These are phyloP conservation scores for Myotis myotis DNA, from an alignment of 2,797 vertebrate species.

Conservation along the genomic window DNA sequence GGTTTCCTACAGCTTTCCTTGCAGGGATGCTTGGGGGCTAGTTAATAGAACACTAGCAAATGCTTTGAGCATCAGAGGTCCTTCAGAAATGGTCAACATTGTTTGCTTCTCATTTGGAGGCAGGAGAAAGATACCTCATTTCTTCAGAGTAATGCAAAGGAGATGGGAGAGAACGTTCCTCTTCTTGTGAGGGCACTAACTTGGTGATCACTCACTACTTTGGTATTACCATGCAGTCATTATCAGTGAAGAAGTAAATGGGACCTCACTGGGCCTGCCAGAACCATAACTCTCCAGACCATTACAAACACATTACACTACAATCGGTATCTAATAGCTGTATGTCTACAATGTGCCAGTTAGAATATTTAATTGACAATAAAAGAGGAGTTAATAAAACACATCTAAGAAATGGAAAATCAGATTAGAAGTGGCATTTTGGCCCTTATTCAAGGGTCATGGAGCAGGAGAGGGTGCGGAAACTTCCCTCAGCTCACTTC, in stretches of 20 bases:
- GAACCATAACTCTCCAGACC: conserved; percentile 16
- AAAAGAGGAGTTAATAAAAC: conserved; percentile 79
- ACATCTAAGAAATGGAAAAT: conserved; percentile 69
- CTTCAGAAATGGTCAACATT: background rate
- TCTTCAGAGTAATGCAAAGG: conserved; percentile 8
- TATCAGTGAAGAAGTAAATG: conserved; percentile 50
- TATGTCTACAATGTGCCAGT: conserved; percentile 62
- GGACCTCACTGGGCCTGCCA: conserved; percentile 67
- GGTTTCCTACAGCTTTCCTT: background rate
- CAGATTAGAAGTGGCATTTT: conserved; percentile 60
- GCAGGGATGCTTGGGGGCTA: background rate
- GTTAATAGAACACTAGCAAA: background rate
- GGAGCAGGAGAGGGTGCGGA: conserved; percentile 31
- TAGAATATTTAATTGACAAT: conserved; percentile 77
- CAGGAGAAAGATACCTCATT: background rate
- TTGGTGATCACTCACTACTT: conserved; percentile 40
- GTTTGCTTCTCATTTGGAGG: background rate
- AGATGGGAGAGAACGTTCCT: background rate
- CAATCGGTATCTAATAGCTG: conserved; percentile 68
- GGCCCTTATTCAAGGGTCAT: conserved; percentile 52
- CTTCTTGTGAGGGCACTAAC: background rate
- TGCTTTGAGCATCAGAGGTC: background rate
- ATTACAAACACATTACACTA: conserved; percentile 69
- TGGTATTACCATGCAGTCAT: background rate
- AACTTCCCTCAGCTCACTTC: background rate